Conservation (phyloP, 2,888 invertebrate genomes). For the Dorcus parallelipipedus region DNA sequence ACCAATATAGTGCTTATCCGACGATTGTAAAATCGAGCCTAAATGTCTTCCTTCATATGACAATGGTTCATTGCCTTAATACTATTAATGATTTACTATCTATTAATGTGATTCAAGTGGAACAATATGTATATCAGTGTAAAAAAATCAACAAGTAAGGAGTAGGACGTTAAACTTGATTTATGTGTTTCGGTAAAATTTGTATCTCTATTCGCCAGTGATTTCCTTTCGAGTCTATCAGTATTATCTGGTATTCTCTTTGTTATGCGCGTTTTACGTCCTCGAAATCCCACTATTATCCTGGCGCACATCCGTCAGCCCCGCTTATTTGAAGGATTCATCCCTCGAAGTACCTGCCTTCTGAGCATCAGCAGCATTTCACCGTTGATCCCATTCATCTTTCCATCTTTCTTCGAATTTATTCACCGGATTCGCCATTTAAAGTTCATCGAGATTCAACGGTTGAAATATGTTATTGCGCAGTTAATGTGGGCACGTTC, state of each 20-base stretch:
- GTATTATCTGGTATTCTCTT: slow-evolving; percentile 19
- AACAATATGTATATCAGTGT: too few relatives aligned
- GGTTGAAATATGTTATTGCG: too few relatives aligned
- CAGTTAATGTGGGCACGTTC: too few relatives aligned
- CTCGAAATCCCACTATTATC: slow-evolving; percentile 1
- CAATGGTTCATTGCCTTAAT: too few relatives aligned
- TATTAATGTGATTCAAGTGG: too few relatives aligned
- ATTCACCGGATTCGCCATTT: neutral
- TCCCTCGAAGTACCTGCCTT: neutral
- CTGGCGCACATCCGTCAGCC: neutral
- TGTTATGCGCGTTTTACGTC: slow-evolving; percentile 15
- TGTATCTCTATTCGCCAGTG: slow-evolving; percentile 13
- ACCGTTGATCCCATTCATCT: neutral
- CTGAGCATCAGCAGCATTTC: neutral
- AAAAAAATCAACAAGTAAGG: too few relatives aligned
- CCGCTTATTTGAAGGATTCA: slow-evolving; percentile 1
- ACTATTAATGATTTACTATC: too few relatives aligned
- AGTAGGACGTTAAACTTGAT: neutral
- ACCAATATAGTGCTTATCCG: too few relatives aligned
- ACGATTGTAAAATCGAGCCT: too few relatives aligned
- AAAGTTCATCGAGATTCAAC: too few relatives aligned
- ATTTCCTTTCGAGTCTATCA: slow-evolving; percentile 19
- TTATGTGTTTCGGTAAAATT: slow-evolving; percentile 1
- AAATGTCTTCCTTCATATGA: too few relatives aligned
- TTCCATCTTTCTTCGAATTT: neutral